These are phyloP conservation scores for Camptogramma bilineatum DNA, from an alignment of 2,888 invertebrate species.

Conservation along the genomic window DNA sequence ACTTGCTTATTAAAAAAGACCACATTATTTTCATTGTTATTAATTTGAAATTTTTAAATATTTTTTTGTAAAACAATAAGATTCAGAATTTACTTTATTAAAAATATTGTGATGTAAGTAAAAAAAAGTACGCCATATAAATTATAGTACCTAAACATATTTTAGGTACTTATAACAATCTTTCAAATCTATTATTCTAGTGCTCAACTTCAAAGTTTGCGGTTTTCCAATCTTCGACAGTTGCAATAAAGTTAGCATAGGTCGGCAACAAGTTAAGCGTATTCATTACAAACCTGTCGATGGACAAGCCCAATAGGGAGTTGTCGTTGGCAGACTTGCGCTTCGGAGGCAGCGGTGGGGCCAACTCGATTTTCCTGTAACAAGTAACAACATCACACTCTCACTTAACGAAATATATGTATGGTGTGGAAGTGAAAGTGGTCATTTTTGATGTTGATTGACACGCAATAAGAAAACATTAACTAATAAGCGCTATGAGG, in stretches of 20 bases:
- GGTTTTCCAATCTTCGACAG: neutral
- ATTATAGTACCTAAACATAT: no score
- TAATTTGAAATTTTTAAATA: no score
- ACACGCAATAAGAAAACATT: neutral
- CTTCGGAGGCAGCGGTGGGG: constrained; percentile 93
- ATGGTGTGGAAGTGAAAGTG: constrained; percentile 15
- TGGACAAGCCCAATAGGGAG: constrained; percentile 83
- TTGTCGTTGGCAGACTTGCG: constrained; percentile 85
- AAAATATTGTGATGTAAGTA: no score
- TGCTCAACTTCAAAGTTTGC: neutral
- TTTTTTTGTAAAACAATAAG: no score
- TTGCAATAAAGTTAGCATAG: constrained; percentile 8
- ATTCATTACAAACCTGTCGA: constrained; percentile 83
- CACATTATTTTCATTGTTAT: no score
- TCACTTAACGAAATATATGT: constrained; percentile 47
- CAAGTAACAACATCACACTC: constrained; percentile 66
- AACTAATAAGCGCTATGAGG: neutral
- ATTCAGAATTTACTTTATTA: no score
- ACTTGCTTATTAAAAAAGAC: no score
- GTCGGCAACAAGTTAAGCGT: constrained; percentile 32
- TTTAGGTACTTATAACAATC: no score
- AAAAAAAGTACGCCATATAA: no score
- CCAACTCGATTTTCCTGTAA: constrained; percentile 87
- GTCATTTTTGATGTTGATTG: neutral
- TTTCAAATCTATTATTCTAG: no score